Evolutionary conservation across 2,888 invertebrate species (phyloP).

Genomic region (Stenoptilia bipunctidactyla): DNA sequence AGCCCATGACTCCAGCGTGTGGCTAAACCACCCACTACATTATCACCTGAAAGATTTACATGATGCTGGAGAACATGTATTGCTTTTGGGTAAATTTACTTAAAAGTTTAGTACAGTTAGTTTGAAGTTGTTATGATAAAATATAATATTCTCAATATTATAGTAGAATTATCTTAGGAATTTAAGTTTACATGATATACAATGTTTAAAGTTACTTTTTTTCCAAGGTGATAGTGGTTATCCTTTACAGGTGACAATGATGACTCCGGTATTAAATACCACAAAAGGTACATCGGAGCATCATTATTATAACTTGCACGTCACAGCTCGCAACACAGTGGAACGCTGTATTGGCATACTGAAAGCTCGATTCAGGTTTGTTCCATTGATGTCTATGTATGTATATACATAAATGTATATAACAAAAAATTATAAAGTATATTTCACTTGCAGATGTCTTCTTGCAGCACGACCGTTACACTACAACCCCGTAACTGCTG

Average conservation of each 20-base stretch:
- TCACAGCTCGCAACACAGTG: no score
- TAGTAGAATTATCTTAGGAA: no score
- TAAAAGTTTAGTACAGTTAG: no score
- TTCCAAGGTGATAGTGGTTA: constrained; percentile 7
- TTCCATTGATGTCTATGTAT: not conserved
- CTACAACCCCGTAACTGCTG: constrained; percentile 1
- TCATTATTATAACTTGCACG: no score
- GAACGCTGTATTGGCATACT: constrained; percentile 12
- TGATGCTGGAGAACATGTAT: constrained; percentile 1
- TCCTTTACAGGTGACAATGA: constrained; percentile 6
- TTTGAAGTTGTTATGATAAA: not conserved
- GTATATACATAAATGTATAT: no score
- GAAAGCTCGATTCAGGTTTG: constrained; percentile 13
- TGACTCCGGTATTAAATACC: no score
- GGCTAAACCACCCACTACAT: constrained; percentile 9
- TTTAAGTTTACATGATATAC: no score
- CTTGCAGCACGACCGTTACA: constrained; percentile 2
- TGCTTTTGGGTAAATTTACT: constrained; percentile 4
- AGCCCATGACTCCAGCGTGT: no score
- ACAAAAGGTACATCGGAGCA: no score
- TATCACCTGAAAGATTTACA: constrained; percentile 2
- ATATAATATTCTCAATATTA: no score
- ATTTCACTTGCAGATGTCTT: constrained; percentile 1
- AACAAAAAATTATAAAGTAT: not conserved
- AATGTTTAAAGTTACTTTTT: not conserved